phyloP scores from a whole-genome alignment of 2,888 invertebrate species.

The Achlya flavicornis region DNA sequence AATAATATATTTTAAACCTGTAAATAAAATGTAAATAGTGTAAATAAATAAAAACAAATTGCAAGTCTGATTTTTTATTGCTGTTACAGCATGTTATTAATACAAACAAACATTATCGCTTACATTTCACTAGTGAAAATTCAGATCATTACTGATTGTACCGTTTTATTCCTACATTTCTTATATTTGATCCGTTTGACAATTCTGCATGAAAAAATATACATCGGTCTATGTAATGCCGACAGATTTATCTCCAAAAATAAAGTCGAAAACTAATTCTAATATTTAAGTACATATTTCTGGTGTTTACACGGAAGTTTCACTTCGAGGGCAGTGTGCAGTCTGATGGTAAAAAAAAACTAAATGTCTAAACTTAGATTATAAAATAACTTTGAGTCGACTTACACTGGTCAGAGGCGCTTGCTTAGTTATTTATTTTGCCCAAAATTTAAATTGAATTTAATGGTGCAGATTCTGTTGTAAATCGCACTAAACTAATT shows the following conservation, averaged over 20 bases:
- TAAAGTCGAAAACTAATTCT: constrained; percentile 60
- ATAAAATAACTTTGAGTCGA: constrained; percentile 49
- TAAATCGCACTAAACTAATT: too few species aligned
- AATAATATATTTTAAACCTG: background rate
- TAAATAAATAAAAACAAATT: constrained; percentile 46
- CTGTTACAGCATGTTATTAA: constrained; percentile 78
- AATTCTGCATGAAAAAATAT: constrained; percentile 49
- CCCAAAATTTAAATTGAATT: too few species aligned
- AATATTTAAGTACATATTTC: constrained; percentile 71
- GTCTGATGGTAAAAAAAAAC: constrained; percentile 50
- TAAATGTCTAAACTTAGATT: constrained; percentile 59
- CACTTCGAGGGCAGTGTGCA: constrained; percentile 61
- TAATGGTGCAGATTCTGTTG: too few species aligned
- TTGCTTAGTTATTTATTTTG: too few species aligned
- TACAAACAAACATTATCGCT: constrained; percentile 79
- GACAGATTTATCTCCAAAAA: constrained; percentile 24
- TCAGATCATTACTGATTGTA: constrained; percentile 69
- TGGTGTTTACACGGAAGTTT: constrained; percentile 49
- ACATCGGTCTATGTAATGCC: constrained; percentile 36
- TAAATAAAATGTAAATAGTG: constrained; percentile 3
- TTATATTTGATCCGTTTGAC: background rate
- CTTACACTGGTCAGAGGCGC: constrained; percentile 32
- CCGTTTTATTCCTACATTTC: constrained; percentile 44
- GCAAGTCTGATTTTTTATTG: constrained; percentile 81
- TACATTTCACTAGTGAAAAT: constrained; percentile 74